Conservation (phyloP, 1,140 invertebrate genomes). For the Chymomyza costata region DNA sequence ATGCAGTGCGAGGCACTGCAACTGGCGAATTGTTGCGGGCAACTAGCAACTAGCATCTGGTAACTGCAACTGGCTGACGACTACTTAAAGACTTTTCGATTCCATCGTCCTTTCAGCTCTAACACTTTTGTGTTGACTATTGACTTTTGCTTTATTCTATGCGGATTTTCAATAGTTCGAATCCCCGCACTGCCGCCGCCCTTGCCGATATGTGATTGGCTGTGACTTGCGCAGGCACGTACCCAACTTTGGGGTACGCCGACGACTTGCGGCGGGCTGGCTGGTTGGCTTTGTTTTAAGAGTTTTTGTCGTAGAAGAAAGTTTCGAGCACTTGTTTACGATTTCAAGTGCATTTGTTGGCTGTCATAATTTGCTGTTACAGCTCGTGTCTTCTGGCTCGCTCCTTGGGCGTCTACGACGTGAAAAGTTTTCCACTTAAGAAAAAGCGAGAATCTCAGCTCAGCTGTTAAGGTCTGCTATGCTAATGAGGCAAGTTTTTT, state of each 20-base stretch:
- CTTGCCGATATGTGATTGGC: constrained; percentile 14
- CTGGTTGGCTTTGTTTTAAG: constrained; percentile 47
- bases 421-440: constrained; percentile 59
- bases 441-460: constrained; percentile 49
- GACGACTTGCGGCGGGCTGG: constrained; percentile 3
- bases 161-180: too few relatives aligned
- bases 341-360: constrained; percentile 58
- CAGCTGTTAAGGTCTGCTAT: constrained; percentile 55
- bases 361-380: constrained; percentile 53
- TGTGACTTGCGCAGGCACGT: background rate
- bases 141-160: too few relatives aligned
- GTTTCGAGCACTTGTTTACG: constrained; percentile 64
- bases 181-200: too few relatives aligned
- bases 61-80: too few relatives aligned
- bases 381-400: constrained; percentile 32
- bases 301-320: constrained; percentile 42
- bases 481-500: constrained; percentile 66
- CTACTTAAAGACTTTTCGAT: too few relatives aligned
- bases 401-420: constrained; percentile 8
- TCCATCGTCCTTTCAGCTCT: too few relatives aligned
- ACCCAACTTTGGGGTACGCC: background rate
- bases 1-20: background rate
- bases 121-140: too few relatives aligned
- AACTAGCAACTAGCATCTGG: too few relatives aligned
- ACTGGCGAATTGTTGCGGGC: too few relatives aligned